Conservation (phyloP, 2,888 invertebrate species). For the Acleris laterana region DNA sequence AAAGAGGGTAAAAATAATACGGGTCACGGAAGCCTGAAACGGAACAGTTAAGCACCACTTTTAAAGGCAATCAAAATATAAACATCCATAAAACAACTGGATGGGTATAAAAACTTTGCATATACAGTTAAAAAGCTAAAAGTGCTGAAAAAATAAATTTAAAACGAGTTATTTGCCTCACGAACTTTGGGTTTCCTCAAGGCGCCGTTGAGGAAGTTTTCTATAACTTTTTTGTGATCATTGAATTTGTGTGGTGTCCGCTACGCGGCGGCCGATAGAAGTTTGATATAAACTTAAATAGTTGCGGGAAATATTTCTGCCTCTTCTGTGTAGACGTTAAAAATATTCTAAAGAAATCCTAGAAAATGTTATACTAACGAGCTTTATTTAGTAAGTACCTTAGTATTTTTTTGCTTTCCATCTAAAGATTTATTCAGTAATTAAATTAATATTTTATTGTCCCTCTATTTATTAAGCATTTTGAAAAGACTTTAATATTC, state of each 20-base stretch:
- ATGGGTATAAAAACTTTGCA: not conserved
- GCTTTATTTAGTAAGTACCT: too few species aligned
- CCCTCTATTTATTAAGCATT: too few species aligned
- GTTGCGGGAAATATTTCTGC: constrained; percentile 50
- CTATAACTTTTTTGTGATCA: constrained; percentile 69
- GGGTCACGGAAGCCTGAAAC: too few species aligned
- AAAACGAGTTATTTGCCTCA: not conserved
- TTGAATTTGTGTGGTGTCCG: constrained; percentile 75
- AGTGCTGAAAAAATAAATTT: not conserved
- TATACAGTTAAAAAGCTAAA: not conserved
- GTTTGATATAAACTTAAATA: constrained; percentile 67
- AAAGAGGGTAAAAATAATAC: too few species aligned
- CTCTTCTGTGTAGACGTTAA: constrained; percentile 58
- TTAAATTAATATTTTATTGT: too few species aligned
- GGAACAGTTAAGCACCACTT: too few species aligned
- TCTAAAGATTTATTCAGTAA: too few species aligned
- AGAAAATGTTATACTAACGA: constrained; percentile 15
- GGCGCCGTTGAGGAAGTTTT: constrained; percentile 53
- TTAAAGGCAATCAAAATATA: too few species aligned
- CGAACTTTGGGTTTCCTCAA: constrained; percentile 45
- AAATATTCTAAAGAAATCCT: constrained; percentile 48
- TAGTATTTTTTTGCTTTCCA: too few species aligned
- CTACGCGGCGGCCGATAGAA: constrained; percentile 60
- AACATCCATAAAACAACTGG: too few species aligned
- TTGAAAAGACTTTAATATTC: too few species aligned